phyloP scores from a whole-genome alignment of 2,797 vertebrate genomes.

The Apodemus agrarius region DNA sequence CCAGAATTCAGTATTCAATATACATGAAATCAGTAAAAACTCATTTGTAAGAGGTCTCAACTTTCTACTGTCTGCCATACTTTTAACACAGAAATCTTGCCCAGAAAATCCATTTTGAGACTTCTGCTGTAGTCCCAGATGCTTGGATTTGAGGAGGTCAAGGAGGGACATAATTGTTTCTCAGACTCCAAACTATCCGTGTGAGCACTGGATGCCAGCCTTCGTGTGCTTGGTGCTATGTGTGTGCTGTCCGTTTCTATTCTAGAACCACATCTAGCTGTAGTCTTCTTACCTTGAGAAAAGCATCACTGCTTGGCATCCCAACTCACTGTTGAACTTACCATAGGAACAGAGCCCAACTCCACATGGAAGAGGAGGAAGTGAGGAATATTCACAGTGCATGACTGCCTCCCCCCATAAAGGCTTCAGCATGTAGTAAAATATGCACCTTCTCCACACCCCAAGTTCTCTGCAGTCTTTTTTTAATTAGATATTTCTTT shows the following conservation, averaged over 20 bases:
- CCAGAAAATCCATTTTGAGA: neutral
- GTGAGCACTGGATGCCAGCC: neutral
- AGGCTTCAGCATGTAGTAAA: neutral
- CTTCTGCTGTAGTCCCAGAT: neutral
- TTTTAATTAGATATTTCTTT: no score
- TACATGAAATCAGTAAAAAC: neutral
- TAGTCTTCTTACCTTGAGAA: neutral
- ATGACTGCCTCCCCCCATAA: neutral
- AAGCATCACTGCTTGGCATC: rapidly evolving
- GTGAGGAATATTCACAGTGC: neutral
- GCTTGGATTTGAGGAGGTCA: neutral
- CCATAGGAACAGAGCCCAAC: no score
- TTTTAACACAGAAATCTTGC: neutral
- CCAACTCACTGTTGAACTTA: neutral
- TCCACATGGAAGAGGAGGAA: neutral
- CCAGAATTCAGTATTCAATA: neutral
- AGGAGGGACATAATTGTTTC: neutral
- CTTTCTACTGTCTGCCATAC: neutral
- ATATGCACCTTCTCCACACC: neutral
- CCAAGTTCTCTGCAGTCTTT: neutral
- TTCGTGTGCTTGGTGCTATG: neutral
- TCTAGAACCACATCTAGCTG: neutral
- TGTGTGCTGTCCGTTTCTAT: rapidly evolving
- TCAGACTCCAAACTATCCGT: neutral
- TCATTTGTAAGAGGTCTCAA: neutral